These are phyloP conservation scores for Psittacula echo DNA, from an alignment of 2,797 vertebrate species.

Conservation along the genomic window DNA sequence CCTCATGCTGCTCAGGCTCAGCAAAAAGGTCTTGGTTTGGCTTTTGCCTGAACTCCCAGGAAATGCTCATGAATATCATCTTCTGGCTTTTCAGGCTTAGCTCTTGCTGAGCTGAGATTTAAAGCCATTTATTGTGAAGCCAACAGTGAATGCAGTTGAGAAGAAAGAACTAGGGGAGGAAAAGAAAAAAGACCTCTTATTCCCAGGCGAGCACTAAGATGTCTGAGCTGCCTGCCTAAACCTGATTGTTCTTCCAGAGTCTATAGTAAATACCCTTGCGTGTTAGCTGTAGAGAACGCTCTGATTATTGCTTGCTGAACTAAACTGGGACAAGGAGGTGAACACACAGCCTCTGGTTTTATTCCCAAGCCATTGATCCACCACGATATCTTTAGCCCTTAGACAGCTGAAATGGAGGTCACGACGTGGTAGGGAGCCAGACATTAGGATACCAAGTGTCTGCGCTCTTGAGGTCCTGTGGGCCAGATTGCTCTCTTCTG, in stretches of 20 bases:
- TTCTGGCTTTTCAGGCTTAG: slow-evolving; percentile 50
- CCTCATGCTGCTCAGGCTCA: background rate
- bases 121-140: slow-evolving; percentile 63
- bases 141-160: slow-evolving; percentile 48
- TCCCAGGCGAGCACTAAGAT: slow-evolving; percentile 1
- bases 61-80: slow-evolving; percentile 5
- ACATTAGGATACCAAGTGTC: background rate
- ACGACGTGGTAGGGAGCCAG: background rate
- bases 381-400: background rate
- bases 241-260: background rate
- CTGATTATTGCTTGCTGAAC: background rate
- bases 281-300: background rate
- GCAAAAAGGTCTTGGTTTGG: background rate
- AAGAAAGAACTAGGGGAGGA: background rate
- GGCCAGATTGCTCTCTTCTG: background rate
- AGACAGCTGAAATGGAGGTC: background rate
- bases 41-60: slow-evolving; percentile 26
- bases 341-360: slow-evolving; percentile 5
- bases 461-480: fast-evolving
- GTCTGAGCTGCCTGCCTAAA: slow-evolving; percentile 44
- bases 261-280: background rate
- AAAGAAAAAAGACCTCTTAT: slow-evolving; percentile 8
- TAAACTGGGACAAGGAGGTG: background rate
- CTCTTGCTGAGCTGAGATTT: slow-evolving; percentile 39
- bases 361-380: background rate